These are phyloP conservation scores for Seriola rivoliana DNA, from an alignment of 2,113 vertebrate species.

Conservation along the genomic window DNA sequence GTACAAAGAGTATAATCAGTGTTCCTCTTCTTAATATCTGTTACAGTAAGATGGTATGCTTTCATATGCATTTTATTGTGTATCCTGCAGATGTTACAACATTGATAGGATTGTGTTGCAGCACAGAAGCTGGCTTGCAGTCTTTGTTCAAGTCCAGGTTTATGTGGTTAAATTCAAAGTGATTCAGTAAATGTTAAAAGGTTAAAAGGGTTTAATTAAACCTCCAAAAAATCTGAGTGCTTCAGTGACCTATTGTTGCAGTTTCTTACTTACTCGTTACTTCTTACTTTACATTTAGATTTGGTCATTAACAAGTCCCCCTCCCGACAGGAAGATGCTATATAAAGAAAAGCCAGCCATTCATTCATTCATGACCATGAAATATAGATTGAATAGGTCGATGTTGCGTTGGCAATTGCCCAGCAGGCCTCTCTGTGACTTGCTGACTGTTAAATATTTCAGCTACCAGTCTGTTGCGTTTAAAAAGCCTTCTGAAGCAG, in stretches of 20 bases:
- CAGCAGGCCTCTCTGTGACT: constrained; percentile 53
- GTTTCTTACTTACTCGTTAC: constrained; percentile 12
- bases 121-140: background rate
- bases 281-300: constrained; percentile 23
- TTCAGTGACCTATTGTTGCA: background rate
- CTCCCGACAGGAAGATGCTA: constrained; percentile 32
- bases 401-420: constrained; percentile 48
- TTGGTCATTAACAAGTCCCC: constrained; percentile 29
- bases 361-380: constrained; percentile 69
- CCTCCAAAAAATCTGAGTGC: background rate
- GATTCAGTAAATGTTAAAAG: background rate
- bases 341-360: constrained; percentile 56
- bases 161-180: background rate
- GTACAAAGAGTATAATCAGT: background rate
- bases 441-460: constrained; percentile 71
- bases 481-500: constrained; percentile 50
- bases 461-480: constrained; percentile 47
- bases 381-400: constrained; percentile 68
- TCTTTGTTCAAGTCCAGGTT: background rate
- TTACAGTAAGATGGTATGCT: background rate
- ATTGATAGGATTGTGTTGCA: background rate
- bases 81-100: too few species aligned
- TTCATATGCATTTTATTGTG: too few species aligned
- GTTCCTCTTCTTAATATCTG: background rate
- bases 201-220: background rate